Evolutionary conservation across 2,797 vertebrate genomes (phyloP).

Genomic region (Etheostoma perlongum): DNA sequence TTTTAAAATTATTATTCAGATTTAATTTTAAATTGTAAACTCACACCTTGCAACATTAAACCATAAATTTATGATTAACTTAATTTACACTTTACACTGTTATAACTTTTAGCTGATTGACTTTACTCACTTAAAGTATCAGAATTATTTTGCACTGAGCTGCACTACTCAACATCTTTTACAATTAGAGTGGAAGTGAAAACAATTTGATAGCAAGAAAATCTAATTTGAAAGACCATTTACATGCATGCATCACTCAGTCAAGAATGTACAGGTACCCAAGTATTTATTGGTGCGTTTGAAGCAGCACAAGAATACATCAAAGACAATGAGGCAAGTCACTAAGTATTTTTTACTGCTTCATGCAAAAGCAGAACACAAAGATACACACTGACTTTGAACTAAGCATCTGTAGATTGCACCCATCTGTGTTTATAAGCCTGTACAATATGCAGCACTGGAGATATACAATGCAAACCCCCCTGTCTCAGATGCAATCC

Average conservation of each 20-base stretch:
- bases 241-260: conserved; percentile 40
- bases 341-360: conserved; percentile 81
- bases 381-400: conserved; percentile 81
- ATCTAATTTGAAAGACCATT: neutral
- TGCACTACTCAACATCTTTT: neutral
- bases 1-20: neutral
- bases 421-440: conserved; percentile 77
- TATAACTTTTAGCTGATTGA: neutral
- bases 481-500: conserved; percentile 70
- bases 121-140: neutral
- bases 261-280: conserved; percentile 59
- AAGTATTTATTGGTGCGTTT: conserved; percentile 82
- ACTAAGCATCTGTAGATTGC: conserved; percentile 75
- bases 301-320: conserved; percentile 84
- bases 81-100: neutral
- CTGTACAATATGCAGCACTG: conserved; percentile 79
- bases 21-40: neutral
- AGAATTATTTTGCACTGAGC: neutral
- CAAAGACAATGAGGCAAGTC: conserved; percentile 82
- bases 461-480: conserved; percentile 66
- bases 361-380: conserved; percentile 87
- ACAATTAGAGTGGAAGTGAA: conserved; percentile 1
- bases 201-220: neutral
- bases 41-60: neutral
- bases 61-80: neutral